Conservation (phyloP, 2,113 vertebrate genomes). For the Vidua chalybeata region DNA sequence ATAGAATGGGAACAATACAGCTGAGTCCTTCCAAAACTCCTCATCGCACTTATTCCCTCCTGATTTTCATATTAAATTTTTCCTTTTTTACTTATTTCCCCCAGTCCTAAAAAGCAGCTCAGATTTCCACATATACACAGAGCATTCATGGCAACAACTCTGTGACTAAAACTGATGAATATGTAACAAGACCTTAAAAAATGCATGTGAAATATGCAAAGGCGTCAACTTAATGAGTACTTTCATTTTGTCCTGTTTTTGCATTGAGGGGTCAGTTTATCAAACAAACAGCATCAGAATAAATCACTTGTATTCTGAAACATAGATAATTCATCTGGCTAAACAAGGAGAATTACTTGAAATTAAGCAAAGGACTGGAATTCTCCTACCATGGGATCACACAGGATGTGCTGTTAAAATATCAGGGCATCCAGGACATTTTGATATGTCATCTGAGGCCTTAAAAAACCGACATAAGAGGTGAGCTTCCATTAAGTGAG, state of each 20-base stretch:
- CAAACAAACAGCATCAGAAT: neutral
- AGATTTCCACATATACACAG: neutral
- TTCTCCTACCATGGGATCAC: neutral
- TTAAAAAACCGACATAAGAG: neutral
- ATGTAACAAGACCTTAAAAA: constrained; percentile 8
- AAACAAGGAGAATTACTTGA: neutral
- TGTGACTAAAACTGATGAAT: neutral
- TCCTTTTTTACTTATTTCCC: neutral
- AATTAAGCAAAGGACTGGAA: neutral
- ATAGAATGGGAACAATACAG: neutral
- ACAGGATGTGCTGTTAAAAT: neutral
- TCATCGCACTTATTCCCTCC: neutral
- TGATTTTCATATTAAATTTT: neutral
- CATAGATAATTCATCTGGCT: neutral
- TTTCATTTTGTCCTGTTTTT: neutral
- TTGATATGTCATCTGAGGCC: neutral
- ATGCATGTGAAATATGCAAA: neutral
- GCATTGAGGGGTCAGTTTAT: neutral
- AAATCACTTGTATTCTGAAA: neutral
- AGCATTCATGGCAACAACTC: neutral
- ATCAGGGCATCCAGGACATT: neutral
- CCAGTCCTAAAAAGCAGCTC: neutral
- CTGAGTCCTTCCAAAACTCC: neutral
- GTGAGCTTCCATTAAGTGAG: neutral
- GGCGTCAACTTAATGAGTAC: neutral